These are phyloP conservation scores for Mionectes olivaceus DNA, from an alignment of 2,797 vertebrate species.

Conservation along the genomic window DNA sequence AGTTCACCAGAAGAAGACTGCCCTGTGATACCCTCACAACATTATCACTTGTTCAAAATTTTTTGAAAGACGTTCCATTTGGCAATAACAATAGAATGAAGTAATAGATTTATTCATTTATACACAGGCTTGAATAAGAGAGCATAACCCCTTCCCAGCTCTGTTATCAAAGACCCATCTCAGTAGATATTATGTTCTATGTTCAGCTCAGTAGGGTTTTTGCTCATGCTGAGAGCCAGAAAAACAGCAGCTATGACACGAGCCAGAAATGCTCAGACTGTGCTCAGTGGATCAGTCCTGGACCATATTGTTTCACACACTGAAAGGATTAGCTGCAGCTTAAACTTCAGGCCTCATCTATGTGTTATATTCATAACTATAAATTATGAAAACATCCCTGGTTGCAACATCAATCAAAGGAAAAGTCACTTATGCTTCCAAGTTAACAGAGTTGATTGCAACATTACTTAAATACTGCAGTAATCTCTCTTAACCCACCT, in stretches of 20 bases:
- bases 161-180: neutral
- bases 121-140: neutral
- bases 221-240: neutral
- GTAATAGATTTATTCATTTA: slow-evolving; percentile 11
- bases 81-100: neutral
- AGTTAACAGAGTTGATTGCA: neutral
- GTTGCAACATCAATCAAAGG: neutral
- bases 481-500: neutral
- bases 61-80: neutral
- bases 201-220: neutral
- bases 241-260: neutral
- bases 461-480: neutral
- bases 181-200: neutral
- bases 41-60: neutral
- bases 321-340: neutral
- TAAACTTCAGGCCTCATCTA: neutral
- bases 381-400: neutral
- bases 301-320: neutral
- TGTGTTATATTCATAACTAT: neutral
- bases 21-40: neutral
- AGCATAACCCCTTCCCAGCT: neutral
- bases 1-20: neutral
- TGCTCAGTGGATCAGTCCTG: neutral
- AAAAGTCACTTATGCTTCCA: neutral
- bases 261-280: neutral